Evolutionary conservation across 2,888 invertebrate genomes (phyloP).

Genomic region (Eretmocerus hayati): DNA sequence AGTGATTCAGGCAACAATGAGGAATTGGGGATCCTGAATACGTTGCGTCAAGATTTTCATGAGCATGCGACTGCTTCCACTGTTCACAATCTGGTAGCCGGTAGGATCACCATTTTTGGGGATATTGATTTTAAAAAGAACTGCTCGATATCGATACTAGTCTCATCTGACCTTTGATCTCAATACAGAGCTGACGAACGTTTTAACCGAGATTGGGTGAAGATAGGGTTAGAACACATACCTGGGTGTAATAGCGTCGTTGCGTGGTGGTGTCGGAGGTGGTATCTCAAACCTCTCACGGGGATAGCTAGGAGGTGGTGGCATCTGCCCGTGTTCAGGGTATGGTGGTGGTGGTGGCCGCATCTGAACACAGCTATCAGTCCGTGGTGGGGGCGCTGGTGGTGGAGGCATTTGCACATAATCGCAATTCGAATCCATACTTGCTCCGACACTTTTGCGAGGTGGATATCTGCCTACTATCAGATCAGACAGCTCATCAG

Average conservation of each 20-base stretch:
- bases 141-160: no score
- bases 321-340: constrained; percentile 45
- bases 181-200: no score
- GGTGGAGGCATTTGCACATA: constrained; percentile 70
- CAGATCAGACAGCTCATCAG: constrained; percentile 75
- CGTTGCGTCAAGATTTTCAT: no score
- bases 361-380: constrained; percentile 13
- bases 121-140: no score
- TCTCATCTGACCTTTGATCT: no score
- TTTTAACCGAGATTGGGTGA: no score
- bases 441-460: constrained; percentile 73
- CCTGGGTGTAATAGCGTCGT: constrained; percentile 49
- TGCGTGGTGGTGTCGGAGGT: constrained; percentile 44
- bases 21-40: no score
- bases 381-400: constrained; percentile 58
- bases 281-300: constrained; percentile 44
- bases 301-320: constrained; percentile 47
- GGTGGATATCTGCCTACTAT: constrained; percentile 77
- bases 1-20: no score
- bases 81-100: no score
- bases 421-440: constrained; percentile 82
- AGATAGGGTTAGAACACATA: no score
- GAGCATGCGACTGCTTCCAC: no score
- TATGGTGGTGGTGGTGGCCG: constrained; percentile 50
- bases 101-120: no score